Percentiles rank a stretch among this genome's conserved stretches.
phyloP scores from a whole-genome alignment of 2,113 vertebrate genomes.

The Forbesichthys papilliferus region DNA sequence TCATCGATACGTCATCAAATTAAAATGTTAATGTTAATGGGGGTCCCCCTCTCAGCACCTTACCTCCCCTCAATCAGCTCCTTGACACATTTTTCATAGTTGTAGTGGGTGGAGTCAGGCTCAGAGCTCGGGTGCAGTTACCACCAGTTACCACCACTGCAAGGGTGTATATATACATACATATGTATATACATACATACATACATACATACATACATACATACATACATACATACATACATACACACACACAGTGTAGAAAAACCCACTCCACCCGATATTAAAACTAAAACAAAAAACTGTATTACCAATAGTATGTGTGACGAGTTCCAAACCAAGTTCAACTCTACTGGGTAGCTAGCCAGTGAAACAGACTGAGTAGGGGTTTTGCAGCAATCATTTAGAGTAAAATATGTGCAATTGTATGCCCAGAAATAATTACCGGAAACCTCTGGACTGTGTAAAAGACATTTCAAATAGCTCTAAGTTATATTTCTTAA shows the following conservation, averaged over 20 bases:
- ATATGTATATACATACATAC: no score
- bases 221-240: no score
- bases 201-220: no score
- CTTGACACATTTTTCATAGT: no score
- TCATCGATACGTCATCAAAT: no score
- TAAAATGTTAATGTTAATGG: no score
- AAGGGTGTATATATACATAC: no score
- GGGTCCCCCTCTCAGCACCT: no score
- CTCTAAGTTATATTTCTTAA: slow-evolving; percentile 42
- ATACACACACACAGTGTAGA: neutral
- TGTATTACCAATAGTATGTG: slow-evolving; percentile 34
- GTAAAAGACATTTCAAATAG: slow-evolving; percentile 52
- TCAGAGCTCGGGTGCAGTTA: no score
- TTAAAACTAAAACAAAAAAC: slow-evolving; percentile 36
- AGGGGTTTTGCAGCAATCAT: slow-evolving; percentile 40
- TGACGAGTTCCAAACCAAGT: slow-evolving; percentile 62
- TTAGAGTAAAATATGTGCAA: slow-evolving; percentile 52
- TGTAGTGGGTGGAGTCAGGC: no score
- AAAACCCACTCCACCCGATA: slow-evolving; percentile 22
- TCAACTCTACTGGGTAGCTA: slow-evolving; percentile 28
- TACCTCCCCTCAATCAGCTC: no score
- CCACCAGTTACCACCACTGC: neutral
- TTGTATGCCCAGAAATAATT: slow-evolving; percentile 68
- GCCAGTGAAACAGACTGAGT: slow-evolving; percentile 40
- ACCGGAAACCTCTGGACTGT: slow-evolving; percentile 60